Base-by-base conservation (phyloP, 2,888 invertebrate species). In the Sarcophaga rosellei region DNA sequence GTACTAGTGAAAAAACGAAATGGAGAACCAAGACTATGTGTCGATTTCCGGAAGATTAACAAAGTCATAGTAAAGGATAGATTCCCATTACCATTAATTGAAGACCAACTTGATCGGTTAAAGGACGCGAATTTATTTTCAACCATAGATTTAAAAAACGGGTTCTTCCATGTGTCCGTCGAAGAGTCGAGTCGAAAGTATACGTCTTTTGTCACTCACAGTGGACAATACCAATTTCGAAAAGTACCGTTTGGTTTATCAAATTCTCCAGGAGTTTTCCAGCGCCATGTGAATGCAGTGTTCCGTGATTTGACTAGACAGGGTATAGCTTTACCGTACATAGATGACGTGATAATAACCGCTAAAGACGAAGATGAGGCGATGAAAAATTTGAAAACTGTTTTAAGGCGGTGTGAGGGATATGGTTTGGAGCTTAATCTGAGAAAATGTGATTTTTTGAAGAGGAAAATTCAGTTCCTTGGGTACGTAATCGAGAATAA, bases 1-100 rank as follows among this genome's bases (percentile, higher is more conserved):
- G 87, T 87, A 10, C 44, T 88, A 53, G 83, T 78, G 25, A 91
- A 75, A 91, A 90, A 81, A n/a, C 87, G 89, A n/a, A 74, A 87
- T 61, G 84, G 85, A 8, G 66, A 84, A 4, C n/a, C 70, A 20
- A 72, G 87, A 57, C 72, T 87, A 3, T 87, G 88, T n/a, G 63
- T 88, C 70, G 75, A 20, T 84, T 83, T 73, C 86, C 86, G 85
- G 20, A 76, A 44, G 20, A 65, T 88, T 0, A 88, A 85, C 62
- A 81, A 85, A 45, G 77, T 86, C 11, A 83, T 86, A 10, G 61
- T 86, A 80, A 82, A 69, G 74, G 81, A 84, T 47, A 11, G 75
- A 20, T 84, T 83, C 73, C 86, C 86, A 10, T 61, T 88, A 8
- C 85, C 83, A 1, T 68, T 87, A 5, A 86, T 88, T 1, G 84